Evolutionary conservation across 2,113 vertebrate species (phyloP).

Genomic region (Caranx ignobilis): DNA sequence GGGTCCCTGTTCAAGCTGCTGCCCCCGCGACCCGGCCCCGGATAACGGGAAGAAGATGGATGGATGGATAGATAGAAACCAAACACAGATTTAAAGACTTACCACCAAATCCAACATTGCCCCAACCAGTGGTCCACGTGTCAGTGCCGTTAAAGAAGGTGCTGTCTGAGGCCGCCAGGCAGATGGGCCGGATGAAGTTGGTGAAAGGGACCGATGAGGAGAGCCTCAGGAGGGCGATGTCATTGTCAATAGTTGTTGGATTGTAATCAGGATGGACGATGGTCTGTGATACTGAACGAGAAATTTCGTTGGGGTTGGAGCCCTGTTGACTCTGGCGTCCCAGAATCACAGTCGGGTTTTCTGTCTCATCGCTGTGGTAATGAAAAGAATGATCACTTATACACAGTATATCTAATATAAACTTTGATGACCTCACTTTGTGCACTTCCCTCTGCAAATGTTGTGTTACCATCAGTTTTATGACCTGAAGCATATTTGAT

Average conservation of each 20-base stretch:
- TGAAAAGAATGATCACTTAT: not conserved
- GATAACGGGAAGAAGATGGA: too few relatives aligned
- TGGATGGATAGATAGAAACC: too few relatives aligned
- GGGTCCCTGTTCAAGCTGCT: too few relatives aligned
- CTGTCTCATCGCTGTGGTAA: rapidly evolving
- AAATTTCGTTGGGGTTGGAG: slow-evolving; percentile 22
- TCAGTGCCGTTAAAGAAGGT: slow-evolving; percentile 69
- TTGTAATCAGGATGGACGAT: slow-evolving; percentile 72
- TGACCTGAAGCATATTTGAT: too few relatives aligned
- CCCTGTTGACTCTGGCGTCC: slow-evolving; percentile 47
- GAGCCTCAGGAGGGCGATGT: slow-evolving; percentile 83
- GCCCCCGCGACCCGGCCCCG: too few relatives aligned
- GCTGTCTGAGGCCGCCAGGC: slow-evolving; percentile 80
- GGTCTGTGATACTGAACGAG: not conserved
- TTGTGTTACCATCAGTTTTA: too few relatives aligned
- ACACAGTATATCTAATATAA: too few relatives aligned
- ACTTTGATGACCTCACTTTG: too few relatives aligned
- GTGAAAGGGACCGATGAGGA: slow-evolving; percentile 63
- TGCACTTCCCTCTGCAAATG: too few relatives aligned
- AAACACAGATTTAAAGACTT: too few relatives aligned
- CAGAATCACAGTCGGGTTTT: not conserved
- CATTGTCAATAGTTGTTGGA: slow-evolving; percentile 49
- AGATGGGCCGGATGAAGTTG: slow-evolving; percentile 79
- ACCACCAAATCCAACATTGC: too few relatives aligned
- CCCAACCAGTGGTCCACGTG: too few relatives aligned